Base-by-base conservation (phyloP, 2,797 vertebrate genomes). In the Amazona ochrocephala region DNA sequence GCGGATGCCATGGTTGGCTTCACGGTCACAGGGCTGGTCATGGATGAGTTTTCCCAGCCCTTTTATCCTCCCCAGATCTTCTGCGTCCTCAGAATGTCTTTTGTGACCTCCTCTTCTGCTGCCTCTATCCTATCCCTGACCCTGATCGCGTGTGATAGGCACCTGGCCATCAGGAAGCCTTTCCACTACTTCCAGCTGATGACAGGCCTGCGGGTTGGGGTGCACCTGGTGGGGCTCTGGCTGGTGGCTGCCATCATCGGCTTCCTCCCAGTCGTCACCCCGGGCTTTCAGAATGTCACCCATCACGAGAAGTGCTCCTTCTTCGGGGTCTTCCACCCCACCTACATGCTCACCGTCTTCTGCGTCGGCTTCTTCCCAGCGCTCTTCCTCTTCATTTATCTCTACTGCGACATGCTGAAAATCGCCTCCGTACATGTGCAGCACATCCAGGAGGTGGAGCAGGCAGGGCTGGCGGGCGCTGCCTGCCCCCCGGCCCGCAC, bases 361-460 rank as follows among this genome's bases (percentile, higher is more conserved):
- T 98, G 98, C 7, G 5, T 86, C 1, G 97, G 98, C 91, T 99
- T 99, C 97, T 98, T 99, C 97, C 99, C 99, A 0, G 90, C 98
- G 3, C 97, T 99, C 56, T 97, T 97, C 4, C 84, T 98, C 61
- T 99, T 99, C 71, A 66, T 99, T 87, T 99, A 98, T 95, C 98
- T 99, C 96, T 99, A 99, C 97, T 98, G 99, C 9, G 98, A 99
- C 98, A 98, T 99, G 96, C 97, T 99, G 91, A 99, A 99, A 92
- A 98, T 99, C 0, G 98, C 99, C 83, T 98, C 98, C 4, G 64
- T 85, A 84, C 99, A 99, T 27, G 98, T 98, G 87, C 98, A 97
- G 93, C 98, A 98, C 72, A 99, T 99, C 87, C 95, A 95, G 72
- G 97, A 96, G 44, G 97, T 98, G 34, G 93, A 97, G 73, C 97